Evolutionary conservation across 2,797 vertebrate species (phyloP), one percentile per base, ranked within the genome.

Genomic region (Labroides dimidiatus): DNA sequence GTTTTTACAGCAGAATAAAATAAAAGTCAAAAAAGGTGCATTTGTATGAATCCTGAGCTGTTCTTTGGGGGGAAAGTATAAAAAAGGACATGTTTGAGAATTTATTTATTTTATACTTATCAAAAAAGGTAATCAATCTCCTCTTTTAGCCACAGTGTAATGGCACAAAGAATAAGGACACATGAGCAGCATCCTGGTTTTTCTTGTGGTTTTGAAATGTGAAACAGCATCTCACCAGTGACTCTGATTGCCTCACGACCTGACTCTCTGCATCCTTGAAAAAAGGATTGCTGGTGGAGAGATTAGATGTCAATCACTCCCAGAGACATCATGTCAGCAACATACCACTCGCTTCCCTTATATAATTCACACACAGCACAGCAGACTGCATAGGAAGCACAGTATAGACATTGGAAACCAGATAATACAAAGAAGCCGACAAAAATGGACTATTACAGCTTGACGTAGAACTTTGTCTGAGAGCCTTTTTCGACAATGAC

Each of bases 271-370:
- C 27, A 15, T 50, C 64, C 15, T 56, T 45, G 48, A 51, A 59
- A 67, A 45, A 64, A 44, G 48, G 61, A 78, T 82, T 78, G 82
- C 33, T 56, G 33, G 11, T 21, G 24, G 41, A 41, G 76, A 80
- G 87, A 92, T 89, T 89, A 88, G 48, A 69, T 63, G 63, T 87
- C 81, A 85, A 59, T 86, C 72, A 64, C 61, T 67, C 63, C 65
- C 68, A 80, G 64, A 77, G 51, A 36, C 62, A 72, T 64, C 50
- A 51, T 72, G 49, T 78, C 77, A 74, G 53, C 80, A 65, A 66
- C 70, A 75, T 64, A 64, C 43, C 45, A 56, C 77, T 61, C 24
- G 2, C 60, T 45, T 76, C 60, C 61, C 65, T 84, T 82, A 74
- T 78, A 75, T 83, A 83, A 84, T 65, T 81, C 77, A 74, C 53